Percentiles rank a stretch among this genome's conserved stretches.
phyloP scores from a whole-genome alignment of 2,888 invertebrate genomes.

The Venusia cambrica region DNA sequence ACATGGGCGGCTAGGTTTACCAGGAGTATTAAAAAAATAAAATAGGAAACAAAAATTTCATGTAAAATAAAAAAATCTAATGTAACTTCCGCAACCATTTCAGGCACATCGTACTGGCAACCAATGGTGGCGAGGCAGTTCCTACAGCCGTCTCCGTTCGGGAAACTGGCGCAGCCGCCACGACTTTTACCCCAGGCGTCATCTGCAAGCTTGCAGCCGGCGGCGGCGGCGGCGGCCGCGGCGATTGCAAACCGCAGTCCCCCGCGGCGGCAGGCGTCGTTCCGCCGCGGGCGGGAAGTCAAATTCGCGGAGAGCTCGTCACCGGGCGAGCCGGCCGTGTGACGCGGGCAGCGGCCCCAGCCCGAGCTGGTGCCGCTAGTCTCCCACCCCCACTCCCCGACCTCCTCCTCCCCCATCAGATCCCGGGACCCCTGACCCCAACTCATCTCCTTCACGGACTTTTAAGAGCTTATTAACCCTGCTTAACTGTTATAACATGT shows the following conservation, averaged over 20 bases:
- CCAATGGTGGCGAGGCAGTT: slow-evolving; percentile 88
- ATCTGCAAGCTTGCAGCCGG: slow-evolving; percentile 70
- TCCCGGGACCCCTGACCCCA: slow-evolving; percentile 62
- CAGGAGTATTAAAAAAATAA: no score
- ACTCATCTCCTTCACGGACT: slow-evolving; percentile 59
- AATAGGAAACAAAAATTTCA: no score
- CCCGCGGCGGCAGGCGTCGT: slow-evolving; percentile 67
- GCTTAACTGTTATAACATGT: slow-evolving; percentile 3
- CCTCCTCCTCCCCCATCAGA: slow-evolving; percentile 34
- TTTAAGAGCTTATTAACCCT: slow-evolving; percentile 40
- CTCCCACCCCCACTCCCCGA: slow-evolving; percentile 41
- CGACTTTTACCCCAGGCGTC: slow-evolving; percentile 65
- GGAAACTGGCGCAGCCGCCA: slow-evolving; percentile 41
- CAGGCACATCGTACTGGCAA: slow-evolving; percentile 82
- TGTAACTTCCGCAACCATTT: no score
- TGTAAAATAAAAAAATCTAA: no score
- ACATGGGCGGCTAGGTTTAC: no score
- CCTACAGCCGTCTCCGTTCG: slow-evolving; percentile 85
- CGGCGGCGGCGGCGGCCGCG: slow-evolving; percentile 46
- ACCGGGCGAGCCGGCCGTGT: slow-evolving; percentile 59
- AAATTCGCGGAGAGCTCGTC: slow-evolving; percentile 71
- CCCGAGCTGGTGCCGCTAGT: slow-evolving; percentile 78
- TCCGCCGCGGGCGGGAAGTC: slow-evolving; percentile 74
- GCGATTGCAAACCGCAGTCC: slow-evolving; percentile 57
- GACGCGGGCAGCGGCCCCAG: slow-evolving; percentile 79